A percentile compares a stretch with the other conserved stretches of the same genome.
These are phyloP conservation scores for Stercorarius parasiticus DNA, from an alignment of 2,113 vertebrate genomes.

Conservation along the genomic window DNA sequence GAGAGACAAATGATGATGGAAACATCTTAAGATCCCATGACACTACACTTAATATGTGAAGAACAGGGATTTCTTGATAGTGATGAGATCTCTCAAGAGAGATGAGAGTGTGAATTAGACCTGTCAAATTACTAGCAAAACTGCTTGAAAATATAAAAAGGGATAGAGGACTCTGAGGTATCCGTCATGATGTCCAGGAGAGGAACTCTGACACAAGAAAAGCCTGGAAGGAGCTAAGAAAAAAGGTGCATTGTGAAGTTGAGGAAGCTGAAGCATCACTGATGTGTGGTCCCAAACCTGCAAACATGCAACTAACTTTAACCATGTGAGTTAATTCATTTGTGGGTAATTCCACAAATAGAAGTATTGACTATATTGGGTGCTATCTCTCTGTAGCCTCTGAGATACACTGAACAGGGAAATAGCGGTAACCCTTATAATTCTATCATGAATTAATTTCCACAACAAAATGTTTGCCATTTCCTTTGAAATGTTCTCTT, in stretches of 20 bases:
- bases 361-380: background rate
- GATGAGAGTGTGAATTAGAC: background rate
- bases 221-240: background rate
- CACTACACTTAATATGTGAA: background rate
- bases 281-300: background rate
- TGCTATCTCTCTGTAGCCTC: background rate
- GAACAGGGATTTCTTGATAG: background rate
- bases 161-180: background rate
- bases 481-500: background rate
- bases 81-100: background rate
- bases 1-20: background rate
- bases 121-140: background rate
- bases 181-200: background rate
- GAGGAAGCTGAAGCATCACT: background rate
- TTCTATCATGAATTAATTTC: background rate
- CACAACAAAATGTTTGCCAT: background rate
- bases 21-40: accelerated
- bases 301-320: background rate
- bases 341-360: background rate
- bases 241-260: background rate
- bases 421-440: background rate
- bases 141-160: background rate
- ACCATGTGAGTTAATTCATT: background rate
- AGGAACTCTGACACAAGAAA: background rate
- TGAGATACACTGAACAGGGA: background rate